Base-by-base conservation (phyloP, 2,113 vertebrate genomes). In the Callospermophilus lateralis region DNA sequence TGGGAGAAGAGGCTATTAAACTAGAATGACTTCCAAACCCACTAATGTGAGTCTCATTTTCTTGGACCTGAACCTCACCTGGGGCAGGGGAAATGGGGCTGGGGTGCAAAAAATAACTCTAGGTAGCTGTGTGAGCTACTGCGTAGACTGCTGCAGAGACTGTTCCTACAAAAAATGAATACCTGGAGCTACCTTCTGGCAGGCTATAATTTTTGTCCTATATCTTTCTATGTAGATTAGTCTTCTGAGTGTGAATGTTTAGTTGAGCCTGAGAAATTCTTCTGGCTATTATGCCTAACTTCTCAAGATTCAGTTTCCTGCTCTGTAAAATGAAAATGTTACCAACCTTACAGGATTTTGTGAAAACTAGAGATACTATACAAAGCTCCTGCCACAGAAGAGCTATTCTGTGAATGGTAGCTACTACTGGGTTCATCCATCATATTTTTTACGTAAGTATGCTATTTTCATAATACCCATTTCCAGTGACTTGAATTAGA, bases 251-350 rank as follows among this genome's bases (percentile, higher is more conserved):
- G 37, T 78, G 28, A 86, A 58, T 86, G 72, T 67, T 34, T 78
- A 68, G 28, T 68, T 68, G 45, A 70, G 32, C 30, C 37, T 85
- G 30, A 93, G 37, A 93, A 39, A 17, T 76, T 61, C 34, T 26
- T 16, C 16, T 51, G 2, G 6, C 7, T 30, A 19, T 85, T 85
- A 45, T 39, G 63, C 81, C 53, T 65, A 76, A 85, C n/a, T 77
- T 85, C 61, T 76, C 48, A n/a, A 65, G 42, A 51, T 32, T 77
- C 28, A 76, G 34, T 84, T 74, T 67, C 26, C 17, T 93, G 42
- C 42, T 78, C n/a, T 34, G 37, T 78, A 68, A 86, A 86, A 86
- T 86, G 45, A 86, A 68, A 93, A 28, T 83, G 63, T 22, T 77
- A 24, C 65, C 61, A 68, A 24, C 20, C n/a, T 45, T 78, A 67